phyloP scores from a whole-genome alignment of 64 coral and sea anemone genomes.

The Montipora sp. region DNA sequence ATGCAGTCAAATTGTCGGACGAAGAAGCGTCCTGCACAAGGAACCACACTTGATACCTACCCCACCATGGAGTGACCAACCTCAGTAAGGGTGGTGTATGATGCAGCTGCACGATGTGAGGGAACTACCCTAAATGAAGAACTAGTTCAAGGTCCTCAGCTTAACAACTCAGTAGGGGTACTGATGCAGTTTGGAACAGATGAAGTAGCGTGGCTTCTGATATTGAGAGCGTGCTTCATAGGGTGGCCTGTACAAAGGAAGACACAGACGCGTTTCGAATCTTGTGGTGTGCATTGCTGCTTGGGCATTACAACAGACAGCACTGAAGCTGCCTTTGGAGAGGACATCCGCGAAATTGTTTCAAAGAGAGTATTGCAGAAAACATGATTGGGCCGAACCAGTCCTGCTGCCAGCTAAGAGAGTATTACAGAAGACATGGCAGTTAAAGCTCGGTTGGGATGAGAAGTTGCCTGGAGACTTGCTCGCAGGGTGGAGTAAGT shows the following conservation, averaged over 20 bases:
- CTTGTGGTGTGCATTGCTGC: too few species aligned
- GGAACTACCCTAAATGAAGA: conserved; percentile 59
- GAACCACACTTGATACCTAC: conserved; percentile 64
- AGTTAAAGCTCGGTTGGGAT: conserved; percentile 34
- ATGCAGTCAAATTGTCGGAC: conserved; percentile 45
- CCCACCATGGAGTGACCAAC: conserved; percentile 71
- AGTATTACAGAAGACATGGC: conserved; percentile 25
- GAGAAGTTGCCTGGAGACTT: conserved; percentile 7
- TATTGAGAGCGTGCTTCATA: conserved; percentile 1
- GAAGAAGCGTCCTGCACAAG: conserved; percentile 30
- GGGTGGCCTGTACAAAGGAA: not conserved
- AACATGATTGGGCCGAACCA: not conserved
- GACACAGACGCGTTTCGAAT: not conserved
- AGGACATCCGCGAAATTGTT: too few species aligned
- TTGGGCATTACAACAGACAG: too few species aligned
- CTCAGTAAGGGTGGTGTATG: conserved; percentile 70
- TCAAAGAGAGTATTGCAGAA: not conserved
- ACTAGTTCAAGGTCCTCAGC: conserved; percentile 54
- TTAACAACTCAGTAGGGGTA: conserved; percentile 47
- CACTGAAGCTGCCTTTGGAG: not conserved
- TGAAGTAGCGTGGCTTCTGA: not conserved
- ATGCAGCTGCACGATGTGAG: conserved; percentile 23
- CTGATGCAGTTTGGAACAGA: conserved; percentile 1
- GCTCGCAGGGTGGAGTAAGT: not conserved
- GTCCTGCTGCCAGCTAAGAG: conserved; percentile 29